Conservation (phyloP, 2,888 invertebrate genomes). For the Cephonodes hylas region DNA sequence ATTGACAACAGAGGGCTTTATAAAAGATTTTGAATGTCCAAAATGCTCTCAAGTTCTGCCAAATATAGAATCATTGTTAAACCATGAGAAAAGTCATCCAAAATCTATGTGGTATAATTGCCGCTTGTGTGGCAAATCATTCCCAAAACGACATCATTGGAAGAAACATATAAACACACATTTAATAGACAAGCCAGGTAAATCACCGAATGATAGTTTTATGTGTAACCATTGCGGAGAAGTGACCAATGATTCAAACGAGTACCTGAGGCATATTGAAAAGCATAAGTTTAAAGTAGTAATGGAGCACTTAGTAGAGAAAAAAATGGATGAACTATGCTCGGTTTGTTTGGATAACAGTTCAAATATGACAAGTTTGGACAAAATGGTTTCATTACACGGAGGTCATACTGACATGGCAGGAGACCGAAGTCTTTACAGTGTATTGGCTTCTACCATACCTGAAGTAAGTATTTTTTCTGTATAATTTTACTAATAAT, state of each 20-base stretch:
- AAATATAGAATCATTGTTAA: conserved; percentile 48
- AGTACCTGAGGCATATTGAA: conserved; percentile 63
- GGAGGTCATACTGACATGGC: conserved; percentile 61
- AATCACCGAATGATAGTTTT: conserved; percentile 30
- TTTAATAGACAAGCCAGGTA: conserved; percentile 16
- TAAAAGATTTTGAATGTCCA: conserved; percentile 57
- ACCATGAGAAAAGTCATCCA: conserved; percentile 63
- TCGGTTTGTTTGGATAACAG: conserved; percentile 56
- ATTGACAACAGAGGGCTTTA: conserved; percentile 29
- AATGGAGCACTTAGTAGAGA: conserved; percentile 52
- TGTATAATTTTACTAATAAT: neutral
- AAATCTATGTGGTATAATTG: conserved; percentile 69
- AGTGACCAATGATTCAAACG: conserved; percentile 34
- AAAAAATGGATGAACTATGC: conserved; percentile 56
- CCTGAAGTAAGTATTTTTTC: conserved; percentile 58
- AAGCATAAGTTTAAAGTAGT: conserved; percentile 66
- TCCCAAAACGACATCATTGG: conserved; percentile 50
- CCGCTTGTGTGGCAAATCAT: conserved; percentile 61
- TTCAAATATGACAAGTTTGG: conserved; percentile 41
- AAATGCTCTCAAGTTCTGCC: conserved; percentile 65
- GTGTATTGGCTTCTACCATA: conserved; percentile 52
- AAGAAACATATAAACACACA: conserved; percentile 51
- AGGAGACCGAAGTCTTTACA: conserved; percentile 53
- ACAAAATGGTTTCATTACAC: conserved; percentile 52
- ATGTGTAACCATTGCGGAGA: conserved; percentile 53